Percentiles rank a stretch among this genome's conserved stretches.
Evolutionary conservation across 2,797 vertebrate genomes (phyloP).

Genomic region (Furcifer pardalis): DNA sequence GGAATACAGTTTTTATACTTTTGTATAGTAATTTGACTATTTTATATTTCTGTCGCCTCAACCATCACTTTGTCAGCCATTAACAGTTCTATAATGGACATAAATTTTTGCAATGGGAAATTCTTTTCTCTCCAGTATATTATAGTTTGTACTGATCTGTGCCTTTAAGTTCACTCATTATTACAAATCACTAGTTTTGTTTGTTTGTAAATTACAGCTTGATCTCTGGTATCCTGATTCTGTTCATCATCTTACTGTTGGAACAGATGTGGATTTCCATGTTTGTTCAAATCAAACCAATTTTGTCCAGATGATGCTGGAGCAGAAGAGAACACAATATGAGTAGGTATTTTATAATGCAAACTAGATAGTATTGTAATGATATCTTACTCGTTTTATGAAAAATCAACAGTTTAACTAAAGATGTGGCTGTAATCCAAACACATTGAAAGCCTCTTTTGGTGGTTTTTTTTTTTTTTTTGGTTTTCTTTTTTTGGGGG

Average conservation of each 20-base stretch:
- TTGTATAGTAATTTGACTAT: no score
- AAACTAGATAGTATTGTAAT: background rate
- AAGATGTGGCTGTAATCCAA: background rate
- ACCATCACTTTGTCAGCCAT: no score
- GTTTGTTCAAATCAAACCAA: conserved; percentile 77
- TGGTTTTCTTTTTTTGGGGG: no score
- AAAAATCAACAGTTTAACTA: background rate
- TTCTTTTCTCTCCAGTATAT: background rate
- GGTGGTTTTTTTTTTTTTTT: no score
- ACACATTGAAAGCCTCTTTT: no score
- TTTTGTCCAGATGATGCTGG: conserved; percentile 74
- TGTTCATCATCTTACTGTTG: conserved; percentile 70
- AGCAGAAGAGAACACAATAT: conserved; percentile 78
- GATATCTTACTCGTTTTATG: background rate
- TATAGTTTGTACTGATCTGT: background rate
- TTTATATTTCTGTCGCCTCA: no score
- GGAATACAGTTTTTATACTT: no score
- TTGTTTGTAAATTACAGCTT: conserved; percentile 80
- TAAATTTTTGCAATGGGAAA: background rate
- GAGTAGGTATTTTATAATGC: conserved; percentile 71
- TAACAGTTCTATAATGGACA: no score
- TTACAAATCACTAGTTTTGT: background rate
- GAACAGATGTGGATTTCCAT: conserved; percentile 81
- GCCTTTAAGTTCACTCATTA: background rate
- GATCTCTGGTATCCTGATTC: conserved; percentile 87